These are phyloP conservation scores for Crematogaster levior DNA, from an alignment of 2,888 invertebrate genomes.

Conservation along the genomic window DNA sequence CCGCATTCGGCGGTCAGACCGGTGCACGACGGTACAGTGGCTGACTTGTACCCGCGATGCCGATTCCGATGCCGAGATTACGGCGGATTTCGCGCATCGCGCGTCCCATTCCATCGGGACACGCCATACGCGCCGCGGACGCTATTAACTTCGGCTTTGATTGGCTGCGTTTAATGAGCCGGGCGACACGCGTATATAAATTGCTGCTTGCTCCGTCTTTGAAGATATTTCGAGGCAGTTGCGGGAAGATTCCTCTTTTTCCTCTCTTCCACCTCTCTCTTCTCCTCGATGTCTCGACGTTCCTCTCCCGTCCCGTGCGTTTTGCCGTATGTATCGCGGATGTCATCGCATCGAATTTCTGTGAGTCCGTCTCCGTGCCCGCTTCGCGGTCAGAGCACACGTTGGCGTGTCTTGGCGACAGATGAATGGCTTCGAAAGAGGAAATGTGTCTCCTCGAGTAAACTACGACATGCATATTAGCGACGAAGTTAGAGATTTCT, in stretches of 20 bases:
- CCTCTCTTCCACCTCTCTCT: neutral
- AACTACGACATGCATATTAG: slow-evolving; percentile 33
- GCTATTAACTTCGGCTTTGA: slow-evolving; percentile 84
- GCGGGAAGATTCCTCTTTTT: slow-evolving; percentile 33
- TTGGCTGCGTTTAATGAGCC: slow-evolving; percentile 84
- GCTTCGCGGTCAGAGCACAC: slow-evolving; percentile 8
- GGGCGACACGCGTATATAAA: slow-evolving; percentile 84
- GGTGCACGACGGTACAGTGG: slow-evolving; percentile 78
- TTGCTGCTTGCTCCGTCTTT: slow-evolving; percentile 82
- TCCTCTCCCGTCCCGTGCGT: neutral
- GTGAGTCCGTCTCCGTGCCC: neutral
- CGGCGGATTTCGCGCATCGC: slow-evolving; percentile 75
- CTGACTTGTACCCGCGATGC: slow-evolving; percentile 81
- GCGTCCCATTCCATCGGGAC: slow-evolving; percentile 78
- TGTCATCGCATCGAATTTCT: slow-evolving; percentile 44
- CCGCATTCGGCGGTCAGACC: slow-evolving; percentile 52
- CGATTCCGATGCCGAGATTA: slow-evolving; percentile 83
- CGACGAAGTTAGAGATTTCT: slow-evolving; percentile 28
- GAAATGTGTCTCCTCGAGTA: slow-evolving; percentile 19
- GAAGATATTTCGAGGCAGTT: slow-evolving; percentile 82
- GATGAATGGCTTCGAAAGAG: slow-evolving; percentile 36
- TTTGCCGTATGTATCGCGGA: slow-evolving; percentile 27
- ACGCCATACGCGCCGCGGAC: slow-evolving; percentile 57
- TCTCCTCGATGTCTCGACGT: neutral
- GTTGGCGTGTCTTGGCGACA: slow-evolving; percentile 24